phyloP scores from a whole-genome alignment of 2,888 invertebrate species.

The Heteropelma amictum region DNA sequence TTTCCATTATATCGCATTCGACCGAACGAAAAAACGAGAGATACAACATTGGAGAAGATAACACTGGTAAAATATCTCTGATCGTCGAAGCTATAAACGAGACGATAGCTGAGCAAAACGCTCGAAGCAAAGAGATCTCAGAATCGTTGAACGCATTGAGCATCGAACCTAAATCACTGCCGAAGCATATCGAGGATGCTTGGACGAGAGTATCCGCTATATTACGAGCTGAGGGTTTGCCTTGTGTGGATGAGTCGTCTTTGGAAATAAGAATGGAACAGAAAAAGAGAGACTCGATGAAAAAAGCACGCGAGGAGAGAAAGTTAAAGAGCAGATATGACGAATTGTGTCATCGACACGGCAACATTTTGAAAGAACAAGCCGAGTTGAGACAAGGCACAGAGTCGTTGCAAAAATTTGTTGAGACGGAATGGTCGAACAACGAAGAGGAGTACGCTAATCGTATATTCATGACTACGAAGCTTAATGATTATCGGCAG shows the following conservation, averaged over 20 bases:
- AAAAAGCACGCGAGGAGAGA: slow-evolving; percentile 62
- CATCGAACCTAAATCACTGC: slow-evolving; percentile 63
- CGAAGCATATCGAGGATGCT: slow-evolving; percentile 64
- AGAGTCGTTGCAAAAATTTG: slow-evolving; percentile 53
- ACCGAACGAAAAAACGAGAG: slow-evolving; percentile 7
- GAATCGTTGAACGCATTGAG: slow-evolving; percentile 64
- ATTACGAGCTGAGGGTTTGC: slow-evolving; percentile 65
- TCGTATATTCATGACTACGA: slow-evolving; percentile 62
- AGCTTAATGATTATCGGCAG: slow-evolving; percentile 67
- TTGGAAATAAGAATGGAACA: slow-evolving; percentile 61
- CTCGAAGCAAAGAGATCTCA: slow-evolving; percentile 62
- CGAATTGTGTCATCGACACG: slow-evolving; percentile 61
- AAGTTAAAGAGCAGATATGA: slow-evolving; percentile 63
- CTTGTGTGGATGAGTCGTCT: slow-evolving; percentile 61
- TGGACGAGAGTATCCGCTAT: slow-evolving; percentile 63
- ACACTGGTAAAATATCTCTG: slow-evolving; percentile 51
- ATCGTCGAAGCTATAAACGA: slow-evolving; percentile 66
- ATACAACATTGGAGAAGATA: neutral
- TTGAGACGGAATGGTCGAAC: slow-evolving; percentile 53
- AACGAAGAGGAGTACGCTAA: slow-evolving; percentile 62
- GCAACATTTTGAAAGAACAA: slow-evolving; percentile 62
- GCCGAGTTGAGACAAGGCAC: slow-evolving; percentile 59
- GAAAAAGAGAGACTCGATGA: slow-evolving; percentile 62
- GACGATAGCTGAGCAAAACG: slow-evolving; percentile 66
- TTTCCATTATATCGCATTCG: neutral